A percentile compares a stretch with the other conserved stretches of the same genome.
These are phyloP conservation scores for Ectemnius lituratus DNA, from an alignment of 2,888 invertebrate species.

Conservation along the genomic window DNA sequence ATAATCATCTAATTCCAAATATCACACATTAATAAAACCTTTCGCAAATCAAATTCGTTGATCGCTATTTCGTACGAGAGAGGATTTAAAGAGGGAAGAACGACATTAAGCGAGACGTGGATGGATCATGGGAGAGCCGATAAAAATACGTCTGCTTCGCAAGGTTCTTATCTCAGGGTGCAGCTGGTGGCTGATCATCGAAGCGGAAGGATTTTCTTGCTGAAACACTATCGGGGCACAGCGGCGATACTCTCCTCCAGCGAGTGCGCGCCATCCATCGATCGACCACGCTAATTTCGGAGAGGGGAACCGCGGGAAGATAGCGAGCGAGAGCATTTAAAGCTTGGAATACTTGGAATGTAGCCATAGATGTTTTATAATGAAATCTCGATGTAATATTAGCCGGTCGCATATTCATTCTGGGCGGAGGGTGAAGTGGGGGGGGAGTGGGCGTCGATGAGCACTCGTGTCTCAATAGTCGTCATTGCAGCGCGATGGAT, in stretches of 20 bases:
- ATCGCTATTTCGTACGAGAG: background rate
- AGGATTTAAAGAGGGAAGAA: background rate
- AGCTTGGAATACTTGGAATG: too few species aligned
- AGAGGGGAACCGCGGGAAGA: background rate
- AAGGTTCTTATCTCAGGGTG: conserved; percentile 65
- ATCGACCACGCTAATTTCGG: conserved; percentile 25
- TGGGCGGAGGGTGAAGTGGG: too few species aligned
- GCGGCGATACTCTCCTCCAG: conserved; percentile 29
- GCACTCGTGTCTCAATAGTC: too few species aligned
- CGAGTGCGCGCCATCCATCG: conserved; percentile 14
- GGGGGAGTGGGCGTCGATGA: too few species aligned
- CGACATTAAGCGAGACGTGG: conserved; percentile 15
- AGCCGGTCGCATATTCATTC: too few species aligned
- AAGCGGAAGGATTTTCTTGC: conserved; percentile 64
- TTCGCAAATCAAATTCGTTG: too few species aligned
- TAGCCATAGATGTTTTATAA: too few species aligned
- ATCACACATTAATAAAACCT: too few species aligned
- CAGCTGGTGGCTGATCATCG: conserved; percentile 67
- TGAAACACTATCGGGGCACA: conserved; percentile 62
- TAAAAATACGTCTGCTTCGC: conserved; percentile 29
- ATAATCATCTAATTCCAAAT: too few species aligned
- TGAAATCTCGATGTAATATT: too few species aligned
- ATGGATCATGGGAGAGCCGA: conserved; percentile 23
- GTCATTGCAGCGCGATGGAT: too few species aligned
- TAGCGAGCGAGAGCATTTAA: background rate